Base-by-base conservation (phyloP, 2,797 vertebrate genomes). In the Phoebastria nigripes region DNA sequence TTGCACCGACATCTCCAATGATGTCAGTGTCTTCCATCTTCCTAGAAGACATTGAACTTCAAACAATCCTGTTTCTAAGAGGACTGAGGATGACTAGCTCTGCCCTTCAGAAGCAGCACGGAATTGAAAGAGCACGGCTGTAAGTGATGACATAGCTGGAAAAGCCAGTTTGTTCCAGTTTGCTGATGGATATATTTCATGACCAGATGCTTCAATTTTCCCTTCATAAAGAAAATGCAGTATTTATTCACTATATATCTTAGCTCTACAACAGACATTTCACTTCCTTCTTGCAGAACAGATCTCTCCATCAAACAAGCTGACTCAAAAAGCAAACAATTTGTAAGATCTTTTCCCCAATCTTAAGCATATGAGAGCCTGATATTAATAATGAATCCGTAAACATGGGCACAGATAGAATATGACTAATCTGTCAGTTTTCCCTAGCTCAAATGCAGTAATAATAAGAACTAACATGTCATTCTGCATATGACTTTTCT, bases 301-400 rank as follows among this genome's bases (percentile, higher is more conserved):
- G 33, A 67, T 70, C 16, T 82, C 54, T 24, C 62, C 51, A 31
- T 58, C 86, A 85, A 81, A 85, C 33, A 76, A 82, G 59, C 35
- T 95, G 93, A 93, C 74, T 95, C 94, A 95, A 90, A 94, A 92
- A 92, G 29, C 71, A 97, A 96, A 97, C 86, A 89, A 20, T 87
- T 78, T 0, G 0, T 85, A 52, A 47, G 58, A 31, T 28, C 65
- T 86, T 82, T 62, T 80, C 37, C 5, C 69, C 71, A 69, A 63
- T 74, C 81, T 54, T 33, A 71, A 74, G 46, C 33, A 49, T 77
- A n/a, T 13, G 31, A 78, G 55, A 71, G 35, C 46, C 49, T 85
- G 35, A 51, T 72, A 76, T 51, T 82, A 77, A 81, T 70, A 80
- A 93, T 8, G 28, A 59, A 77, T n/a, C 26, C 2, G 24, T 77